Percentiles rank a stretch among this genome's conserved stretches.
These are phyloP conservation scores for Phengaris alcon DNA, from an alignment of 2,888 invertebrate species.

Conservation along the genomic window DNA sequence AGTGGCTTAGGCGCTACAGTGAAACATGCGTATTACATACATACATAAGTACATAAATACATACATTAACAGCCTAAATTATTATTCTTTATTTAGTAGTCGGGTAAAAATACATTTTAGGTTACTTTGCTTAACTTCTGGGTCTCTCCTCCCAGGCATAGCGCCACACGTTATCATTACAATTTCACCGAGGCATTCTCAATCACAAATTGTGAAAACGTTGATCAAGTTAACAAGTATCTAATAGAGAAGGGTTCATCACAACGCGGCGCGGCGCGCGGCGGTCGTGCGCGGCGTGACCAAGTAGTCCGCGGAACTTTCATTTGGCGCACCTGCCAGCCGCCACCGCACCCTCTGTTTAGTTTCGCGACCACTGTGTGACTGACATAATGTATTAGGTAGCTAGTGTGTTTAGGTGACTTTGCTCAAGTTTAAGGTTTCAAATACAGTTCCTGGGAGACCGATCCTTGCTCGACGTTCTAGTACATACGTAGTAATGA, in stretches of 20 bases:
- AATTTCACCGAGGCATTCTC: not conserved
- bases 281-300: slow-evolving; percentile 59
- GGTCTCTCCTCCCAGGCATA: too few relatives aligned
- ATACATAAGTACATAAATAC: too few relatives aligned
- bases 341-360: slow-evolving; percentile 60
- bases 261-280: slow-evolving; percentile 61
- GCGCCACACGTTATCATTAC: not conserved
- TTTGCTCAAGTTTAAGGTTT: not conserved
- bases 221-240: slow-evolving; percentile 9
- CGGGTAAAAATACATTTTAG: not conserved
- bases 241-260: slow-evolving; percentile 39
- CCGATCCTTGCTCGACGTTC: too few relatives aligned
- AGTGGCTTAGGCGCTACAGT: too few relatives aligned
- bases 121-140: too few relatives aligned
- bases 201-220: slow-evolving; percentile 18
- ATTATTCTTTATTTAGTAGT: too few relatives aligned
- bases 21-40: too few relatives aligned
- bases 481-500: too few relatives aligned
- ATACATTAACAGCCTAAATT: too few relatives aligned
- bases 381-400: slow-evolving; percentile 59
- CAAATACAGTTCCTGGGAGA: too few relatives aligned
- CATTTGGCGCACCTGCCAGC: slow-evolving; percentile 70
- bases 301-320: slow-evolving; percentile 70
- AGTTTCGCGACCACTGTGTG: slow-evolving; percentile 60
- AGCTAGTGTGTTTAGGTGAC: slow-evolving; percentile 26